Base-by-base conservation (phyloP, 2,797 vertebrate genomes). In the Chelon auratus region DNA sequence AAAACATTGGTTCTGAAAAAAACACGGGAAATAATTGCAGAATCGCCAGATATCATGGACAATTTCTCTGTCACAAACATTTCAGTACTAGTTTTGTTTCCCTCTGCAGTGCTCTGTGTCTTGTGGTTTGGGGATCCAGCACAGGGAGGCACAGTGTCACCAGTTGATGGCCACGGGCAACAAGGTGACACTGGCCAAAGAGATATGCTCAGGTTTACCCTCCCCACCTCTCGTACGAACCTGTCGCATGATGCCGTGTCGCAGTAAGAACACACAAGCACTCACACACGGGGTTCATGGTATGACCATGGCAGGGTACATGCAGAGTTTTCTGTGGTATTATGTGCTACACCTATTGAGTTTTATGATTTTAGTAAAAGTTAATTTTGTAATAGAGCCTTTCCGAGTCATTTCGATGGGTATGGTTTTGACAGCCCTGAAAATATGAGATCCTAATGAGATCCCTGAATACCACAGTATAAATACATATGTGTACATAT, bases 51-150 rank as follows among this genome's bases (percentile, higher is more conserved):
- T 43, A 7, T 43, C 5, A 15, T 43, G 13, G 15, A 14, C 11
- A 14, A 15, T 43, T 43, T 43, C 1, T 43, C 15, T 43, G 13
- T 15, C 7, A 17, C 14, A 43, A 43, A 43, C 14, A 30, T 42
- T 53, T 20, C 13, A 50, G 15, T 43, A 15, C 42, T 43, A 8
- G 6, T 63, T 36, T 8, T 4, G 2, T 18, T 50, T 45, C n/a
- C 4, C 43, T 33, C 66, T 82, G 1, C 82, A 98, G 97, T 98
- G 97, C 85, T 98, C 97, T 0, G 95, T 96, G 55, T 97, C 92
- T 54, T 98, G 97, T 0, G 97, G 96, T 8, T 80, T 89, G 68
- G 97, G 97, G 48, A 89, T 94, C 78, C 96, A 97, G 92, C 92
- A 93, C 0, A 90, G 97, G 68, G 95, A 95, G 68, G 74, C 92